Evolutionary conservation across 37 sponge, comb jelly and placozoan species (phyloP), one percentile per base, ranked within the genome.

Genomic region (Ephydatia muelleri): DNA sequence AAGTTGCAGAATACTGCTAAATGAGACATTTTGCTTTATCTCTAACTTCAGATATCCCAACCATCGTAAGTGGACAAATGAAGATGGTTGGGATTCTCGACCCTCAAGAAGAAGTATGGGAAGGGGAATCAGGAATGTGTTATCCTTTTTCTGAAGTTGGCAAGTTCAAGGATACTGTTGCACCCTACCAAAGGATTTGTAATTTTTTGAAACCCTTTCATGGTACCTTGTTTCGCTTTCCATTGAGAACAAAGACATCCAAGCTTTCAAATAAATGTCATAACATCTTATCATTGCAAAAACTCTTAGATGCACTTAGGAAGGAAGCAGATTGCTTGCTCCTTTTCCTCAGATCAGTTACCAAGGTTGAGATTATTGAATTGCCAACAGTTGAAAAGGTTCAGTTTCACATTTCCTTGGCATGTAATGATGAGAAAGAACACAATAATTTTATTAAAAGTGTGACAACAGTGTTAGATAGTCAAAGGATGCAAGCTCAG

Each of bases 1-100:
- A 9, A 43, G 3, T 43, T 43, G 43, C 6, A 9, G 3, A 43
- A 9, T 43, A 6, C 43, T 9, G 3, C 6, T 3, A 43, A 9
- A 43, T 43, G 6, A 43, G 6, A 43, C 6, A 71, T 71, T 76
- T 47, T 38, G 49, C 26, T 28, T 30, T 69, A 26, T 35, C 37
- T 37, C 28, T 21, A 81, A 71, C 37, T 38, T 12, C n/a, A 87
- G 87, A 87, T 57, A 2, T 87, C n/a, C 87, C 87, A 13, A 48
- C 81, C 25, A 80, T 87, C 2, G 39, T 87, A 66, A 80, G 87
- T 75, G 76, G 75, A 49, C 27, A 80, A 39, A 49, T 67, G 68
- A 49, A 11, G 48, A n/a, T n/a, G n/a, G n/a, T n/a, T n/a, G 87
- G 81, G 0, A 74, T 87, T 30, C 49, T 87, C 14, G 87, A 87